Conservation (phyloP, 1,140 invertebrate species). For the Patella vulgata region DNA sequence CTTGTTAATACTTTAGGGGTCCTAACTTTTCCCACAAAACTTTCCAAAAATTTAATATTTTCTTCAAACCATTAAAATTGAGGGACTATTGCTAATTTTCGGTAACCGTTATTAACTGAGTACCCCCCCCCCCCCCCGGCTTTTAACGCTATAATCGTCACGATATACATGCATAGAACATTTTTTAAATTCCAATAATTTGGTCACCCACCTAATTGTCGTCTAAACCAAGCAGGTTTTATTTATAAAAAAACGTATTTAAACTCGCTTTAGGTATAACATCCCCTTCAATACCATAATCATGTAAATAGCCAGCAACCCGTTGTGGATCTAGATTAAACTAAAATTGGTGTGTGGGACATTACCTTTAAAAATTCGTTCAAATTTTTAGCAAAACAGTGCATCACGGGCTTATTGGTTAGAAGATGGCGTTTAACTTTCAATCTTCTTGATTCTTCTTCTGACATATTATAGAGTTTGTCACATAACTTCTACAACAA, state of each 20-base stretch:
- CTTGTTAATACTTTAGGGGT: too few relatives aligned
- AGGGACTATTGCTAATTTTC: too few relatives aligned
- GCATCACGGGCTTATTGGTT: constrained; percentile 30
- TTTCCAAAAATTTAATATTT: too few relatives aligned
- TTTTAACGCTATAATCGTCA: too few relatives aligned
- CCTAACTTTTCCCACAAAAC: too few relatives aligned
- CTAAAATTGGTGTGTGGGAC: neutral
- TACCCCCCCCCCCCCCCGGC: too few relatives aligned
- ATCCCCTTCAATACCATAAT: neutral
- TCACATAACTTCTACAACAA: constrained; percentile 41
- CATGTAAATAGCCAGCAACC: too few relatives aligned
- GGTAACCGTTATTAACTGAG: too few relatives aligned
- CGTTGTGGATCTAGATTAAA: neutral
- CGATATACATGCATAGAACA: constrained; percentile 6
- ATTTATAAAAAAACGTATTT: too few relatives aligned
- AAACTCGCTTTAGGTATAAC: too few relatives aligned
- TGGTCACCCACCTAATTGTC: neutral
- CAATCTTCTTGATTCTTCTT: constrained; percentile 17
- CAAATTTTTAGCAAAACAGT: constrained; percentile 42
- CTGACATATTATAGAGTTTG: constrained; percentile 26
- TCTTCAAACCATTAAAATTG: too few relatives aligned
- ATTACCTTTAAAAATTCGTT: constrained; percentile 38
- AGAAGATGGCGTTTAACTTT: constrained; percentile 30
- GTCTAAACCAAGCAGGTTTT: neutral
- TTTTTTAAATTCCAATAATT: constrained; percentile 3